Evolutionary conservation across 37 sponge, comb jelly and placozoan genomes (phyloP), one percentile per base, ranked within the genome.

Genomic region (Spongilla lacustris): DNA sequence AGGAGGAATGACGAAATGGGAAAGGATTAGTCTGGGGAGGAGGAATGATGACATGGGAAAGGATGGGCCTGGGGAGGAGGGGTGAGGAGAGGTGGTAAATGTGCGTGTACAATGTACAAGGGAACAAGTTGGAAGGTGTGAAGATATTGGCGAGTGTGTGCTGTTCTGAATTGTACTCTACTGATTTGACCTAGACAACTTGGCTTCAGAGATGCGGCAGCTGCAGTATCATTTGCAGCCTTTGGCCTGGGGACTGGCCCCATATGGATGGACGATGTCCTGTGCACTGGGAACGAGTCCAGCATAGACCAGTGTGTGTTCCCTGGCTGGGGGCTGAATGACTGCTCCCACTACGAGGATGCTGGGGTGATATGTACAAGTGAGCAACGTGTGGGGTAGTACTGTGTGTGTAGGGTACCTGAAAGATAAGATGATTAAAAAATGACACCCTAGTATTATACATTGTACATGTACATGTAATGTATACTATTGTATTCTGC

Each of bases 381-480:
- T 72, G 73, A 72, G 73, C 10, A 85, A 85, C 28, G 91, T 82
- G 30, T 90, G 24, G 25, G 76, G 23, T 86, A 82, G 36, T 48
- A 48, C n/a, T 27, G 89, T 89, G 58, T 67, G 83, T 11, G 6
- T 69, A 32, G 24, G n/a, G n/a, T n/a, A n/a, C n/a, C n/a, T n/a
- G n/a, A n/a, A n/a, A n/a, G n/a, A n/a, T n/a, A n/a, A n/a, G n/a
- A n/a, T n/a, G n/a, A n/a, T n/a, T n/a, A n/a, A n/a, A n/a, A n/a
- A n/a, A n/a, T n/a, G n/a, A n/a, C n/a, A n/a, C n/a, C n/a, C n/a
- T n/a, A n/a, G n/a, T n/a, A n/a, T n/a, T n/a, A n/a, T n/a, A n/a
- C n/a, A n/a, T n/a, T 31, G 81, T 79, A 26, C 41, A 41, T 9
- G 41, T 41, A 41, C 41, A 41, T 6, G 41, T n/a, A n/a, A n/a